phyloP scores from a whole-genome alignment of 2,113 vertebrate species.

The Sorex fumeus region DNA sequence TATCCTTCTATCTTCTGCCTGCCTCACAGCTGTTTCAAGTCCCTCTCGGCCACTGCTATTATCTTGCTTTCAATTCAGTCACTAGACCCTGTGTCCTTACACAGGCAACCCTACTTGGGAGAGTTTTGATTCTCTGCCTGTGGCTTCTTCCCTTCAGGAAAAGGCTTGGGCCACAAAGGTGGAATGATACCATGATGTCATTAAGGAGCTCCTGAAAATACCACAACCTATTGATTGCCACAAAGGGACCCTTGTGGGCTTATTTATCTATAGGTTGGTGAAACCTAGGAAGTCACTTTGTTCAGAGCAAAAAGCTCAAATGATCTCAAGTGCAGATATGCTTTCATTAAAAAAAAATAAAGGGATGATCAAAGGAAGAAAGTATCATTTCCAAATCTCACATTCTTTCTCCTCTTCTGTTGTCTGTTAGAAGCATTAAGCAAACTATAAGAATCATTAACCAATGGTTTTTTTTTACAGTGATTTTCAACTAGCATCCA shows the following conservation, averaged over 20 bases:
- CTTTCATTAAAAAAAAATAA: conserved; percentile 80
- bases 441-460: conserved; percentile 81
- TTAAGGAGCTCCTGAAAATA: conserved; percentile 83
- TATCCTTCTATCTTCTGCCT: conserved; percentile 89
- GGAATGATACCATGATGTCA: conserved; percentile 82
- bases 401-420: conserved; percentile 82
- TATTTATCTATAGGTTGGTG: conserved; percentile 89
- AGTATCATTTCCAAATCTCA: conserved; percentile 85
- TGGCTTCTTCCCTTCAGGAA: conserved; percentile 77
- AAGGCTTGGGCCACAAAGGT: conserved; percentile 83
- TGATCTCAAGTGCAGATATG: conserved; percentile 85
- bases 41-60: conserved; percentile 81
- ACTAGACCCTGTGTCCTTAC: conserved; percentile 72
- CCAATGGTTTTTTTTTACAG: conserved; percentile 80
- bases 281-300: conserved; percentile 88
- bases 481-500: conserved; percentile 71
- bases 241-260: conserved; percentile 89
- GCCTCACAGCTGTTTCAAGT: conserved; percentile 88
- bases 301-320: conserved; percentile 86
- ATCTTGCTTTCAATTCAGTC: conserved; percentile 82
- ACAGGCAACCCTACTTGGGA: conserved; percentile 61
- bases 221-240: conserved; percentile 80
- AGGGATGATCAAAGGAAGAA: conserved; percentile 89
- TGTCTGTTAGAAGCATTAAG: conserved; percentile 82
- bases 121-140: conserved; percentile 72